Base-by-base conservation (phyloP, 2,797 vertebrate species). In the Threskiornis aethiopicus region DNA sequence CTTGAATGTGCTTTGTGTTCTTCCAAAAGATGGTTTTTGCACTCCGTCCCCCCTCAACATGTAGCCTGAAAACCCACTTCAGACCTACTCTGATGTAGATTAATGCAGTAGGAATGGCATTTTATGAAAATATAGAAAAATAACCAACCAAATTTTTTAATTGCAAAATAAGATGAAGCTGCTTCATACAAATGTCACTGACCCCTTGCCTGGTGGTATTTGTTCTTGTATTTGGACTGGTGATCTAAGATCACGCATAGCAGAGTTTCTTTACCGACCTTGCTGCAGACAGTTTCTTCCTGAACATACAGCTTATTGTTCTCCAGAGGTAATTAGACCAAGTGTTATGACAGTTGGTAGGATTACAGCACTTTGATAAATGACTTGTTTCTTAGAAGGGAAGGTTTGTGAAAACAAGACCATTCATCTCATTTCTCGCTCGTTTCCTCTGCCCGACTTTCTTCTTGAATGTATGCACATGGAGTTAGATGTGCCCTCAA, bases 281-380 rank as follows among this genome's bases (percentile, higher is more conserved):
- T 87, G 59, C 54, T 93, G 94, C 95, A 96, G 78, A 65, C 75
- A 66, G 66, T 92, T 97, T 95, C 90, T 86, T 83, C 75, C 84
- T 59, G 81, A 93, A 91, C 96, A 78, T 95, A 59, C 87, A 97
- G 89, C 47, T 85, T 96, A 97, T 97, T 97, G 96, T 97, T 98
- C 97, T 96, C 93, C 89, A 90, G 77, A 41, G 94, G 92, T 98
- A 98, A 98, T 98, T 98, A 98, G 96, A 91, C 81, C 70, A 90
- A 93, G 89, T 81, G 51, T 98, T 98, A 97, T 98, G 98, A 98
- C 97, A 98, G 97, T 96, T 84, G 95, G 95, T 58, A 64, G 94
- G 93, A 89, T 91, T 96, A 87, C 49, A 76, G 59, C 87, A n/a
- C 98, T 98, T 98, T 99, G 99, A 99, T 98, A 98, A 99, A 99